Evolutionary conservation across 1,140 invertebrate genomes (phyloP).

Genomic region (Cecropterus lyciades): DNA sequence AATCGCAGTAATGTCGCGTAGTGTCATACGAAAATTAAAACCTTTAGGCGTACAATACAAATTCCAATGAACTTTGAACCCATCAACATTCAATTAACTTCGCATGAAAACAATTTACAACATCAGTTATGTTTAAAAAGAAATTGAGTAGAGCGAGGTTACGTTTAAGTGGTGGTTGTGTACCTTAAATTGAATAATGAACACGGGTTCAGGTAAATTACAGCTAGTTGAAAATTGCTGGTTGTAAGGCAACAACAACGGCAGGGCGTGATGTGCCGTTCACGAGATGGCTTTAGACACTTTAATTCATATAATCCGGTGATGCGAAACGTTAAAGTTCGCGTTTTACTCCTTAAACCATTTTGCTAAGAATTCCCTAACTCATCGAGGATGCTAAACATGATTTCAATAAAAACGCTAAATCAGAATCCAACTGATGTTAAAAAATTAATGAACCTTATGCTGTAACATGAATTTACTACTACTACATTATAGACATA

Average conservation of each 20-base stretch:
- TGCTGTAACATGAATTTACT: too few relatives aligned
- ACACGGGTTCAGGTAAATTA: constrained; percentile 46
- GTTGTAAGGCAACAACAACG: constrained; percentile 44
- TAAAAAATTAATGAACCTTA: too few relatives aligned
- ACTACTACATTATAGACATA: too few relatives aligned
- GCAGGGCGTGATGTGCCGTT: constrained; percentile 51
- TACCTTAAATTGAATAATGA: constrained; percentile 47
- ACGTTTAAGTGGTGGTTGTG: constrained; percentile 26
- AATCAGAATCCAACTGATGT: not conserved
- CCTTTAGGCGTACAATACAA: not conserved
- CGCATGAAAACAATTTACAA: constrained; percentile 25
- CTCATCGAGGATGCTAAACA: not conserved
- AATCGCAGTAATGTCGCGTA: too few relatives aligned
- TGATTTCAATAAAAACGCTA: not conserved
- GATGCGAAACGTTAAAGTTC: constrained; percentile 51
- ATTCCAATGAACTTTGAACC: constrained; percentile 12
- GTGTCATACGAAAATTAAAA: too few relatives aligned
- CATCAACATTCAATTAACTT: constrained; percentile 19
- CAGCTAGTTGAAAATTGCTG: constrained; percentile 52
- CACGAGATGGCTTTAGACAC: constrained; percentile 55
- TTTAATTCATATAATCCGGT: constrained; percentile 54
- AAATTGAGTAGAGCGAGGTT: constrained; percentile 28
- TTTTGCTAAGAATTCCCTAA: constrained; percentile 25
- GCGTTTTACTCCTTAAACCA: constrained; percentile 33
- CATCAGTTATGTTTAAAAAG: constrained; percentile 25